Evolutionary conservation across 2,888 invertebrate genomes (phyloP), one percentile per base, ranked within the genome.

Genomic region (Plusia festucae): DNA sequence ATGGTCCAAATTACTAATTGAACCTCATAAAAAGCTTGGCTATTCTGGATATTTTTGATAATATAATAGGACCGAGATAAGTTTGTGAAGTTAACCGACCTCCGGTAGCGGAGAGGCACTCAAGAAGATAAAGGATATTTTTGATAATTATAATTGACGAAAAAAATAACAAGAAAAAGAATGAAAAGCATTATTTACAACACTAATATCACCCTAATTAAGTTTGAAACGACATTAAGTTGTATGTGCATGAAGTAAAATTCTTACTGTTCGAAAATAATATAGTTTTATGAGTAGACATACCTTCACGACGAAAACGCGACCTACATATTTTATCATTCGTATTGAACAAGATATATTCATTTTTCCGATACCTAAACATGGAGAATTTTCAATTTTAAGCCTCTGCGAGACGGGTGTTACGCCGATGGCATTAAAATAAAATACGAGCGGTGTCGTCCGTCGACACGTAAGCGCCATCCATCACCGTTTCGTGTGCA

Each of bases 321-420:
- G 54, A 60, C 55, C 60, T 72, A 65, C 63, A 80, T 80, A 78
- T 70, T 68, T 74, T 59, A 78, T 68, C 64, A 68, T 59, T 51
- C 24, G 62, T 58, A 57, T 55, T 53, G 49, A 60, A 44, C 63
- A 73, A 75, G 69, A 70, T 71, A 77, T 69, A 75, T 76, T 76
- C 76, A 81, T 85, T 87, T 88, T 90, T 87, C 89, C 89, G 85
- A 91, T 91, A 90, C 85, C 85, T 81, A 82, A 84, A 85, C 86
- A 82, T 84, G 80, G 86, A 89, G 94, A 94, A 94, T 94, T 94
- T 95, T 95, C 94, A 94, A 95, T 95, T 94, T 94, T 91, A 91
- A 92, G 90, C 91, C 89, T 86, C 90, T 84, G 85, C 83, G 85
- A 85, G 86, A 84, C 81, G 78, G 80, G 81, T 76, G 84, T 86